Base-by-base conservation (phyloP, 1,140 invertebrate species). In the Andricus grossulariae region DNA sequence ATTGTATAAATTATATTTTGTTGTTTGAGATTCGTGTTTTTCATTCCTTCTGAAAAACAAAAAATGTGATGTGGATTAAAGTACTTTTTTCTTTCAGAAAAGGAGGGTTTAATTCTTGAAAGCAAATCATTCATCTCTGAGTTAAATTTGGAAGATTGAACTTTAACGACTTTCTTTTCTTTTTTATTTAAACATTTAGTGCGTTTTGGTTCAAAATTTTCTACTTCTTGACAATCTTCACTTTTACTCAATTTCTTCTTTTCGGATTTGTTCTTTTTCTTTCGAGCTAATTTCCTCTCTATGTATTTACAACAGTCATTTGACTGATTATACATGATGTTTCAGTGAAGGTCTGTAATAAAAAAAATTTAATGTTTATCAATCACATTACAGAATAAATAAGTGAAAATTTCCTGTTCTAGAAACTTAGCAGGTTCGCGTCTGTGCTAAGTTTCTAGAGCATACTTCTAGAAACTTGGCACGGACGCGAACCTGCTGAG, bases 21-120 rank as follows among this genome's bases (percentile, higher is more conserved):
- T 66, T 66, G 32, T 66, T n/a, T 15, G n/a, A 32, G 8, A 39
- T 45, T 39, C 32, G 1, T 54, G 10, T n/a, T n/a, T n/a, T 45
- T 32, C 16, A 4, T 66, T 66, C n/a, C 39, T 66, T 66, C 78
- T 21, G 76, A 50, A 3, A 80, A 70, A 66, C 85, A 87, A 50
- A 75, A 50, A 25, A 73, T 50, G 51, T 85, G 84, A 13, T 76
- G 50, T 2, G 77, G n/a, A 57, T 79, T 76, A 0, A 77, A 32
- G 55, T 77, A 82, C 73, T 84, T 82, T 52, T 84, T 80, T 66
- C 86, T 77, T 13, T 81, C 83, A 0, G 74, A 18, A 13, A 88
- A 51, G 0, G 83, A 75, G 11, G 88, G 88, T 54, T 86, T 73
- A 15, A 89, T 86, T 72, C 76, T 82, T 0, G 77, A 52, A 3